Conservation (phyloP, 2,113 vertebrate species). For the Peromyscus californicus region DNA sequence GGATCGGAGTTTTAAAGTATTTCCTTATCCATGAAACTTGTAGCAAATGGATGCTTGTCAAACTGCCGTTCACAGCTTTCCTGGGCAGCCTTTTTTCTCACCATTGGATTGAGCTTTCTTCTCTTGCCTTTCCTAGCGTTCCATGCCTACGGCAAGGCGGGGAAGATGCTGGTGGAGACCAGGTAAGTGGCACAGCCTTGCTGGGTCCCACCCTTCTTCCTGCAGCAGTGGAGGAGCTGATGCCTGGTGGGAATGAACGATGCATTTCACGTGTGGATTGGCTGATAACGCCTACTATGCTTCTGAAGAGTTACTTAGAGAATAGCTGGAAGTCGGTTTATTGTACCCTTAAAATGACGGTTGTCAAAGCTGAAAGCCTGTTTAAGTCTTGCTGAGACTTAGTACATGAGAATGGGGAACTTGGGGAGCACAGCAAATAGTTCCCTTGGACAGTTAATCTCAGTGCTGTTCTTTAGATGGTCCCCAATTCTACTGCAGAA, state of each 20-base stretch:
- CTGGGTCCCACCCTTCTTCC: rapidly evolving
- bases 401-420: background rate
- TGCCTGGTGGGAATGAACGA: rapidly evolving
- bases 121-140: slow-evolving; percentile 88
- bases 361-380: background rate
- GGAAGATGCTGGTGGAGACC: slow-evolving; percentile 96
- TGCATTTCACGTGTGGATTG: rapidly evolving
- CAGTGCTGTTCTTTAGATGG: background rate
- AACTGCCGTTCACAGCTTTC: background rate
- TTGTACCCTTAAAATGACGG: background rate
- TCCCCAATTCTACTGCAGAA: background rate
- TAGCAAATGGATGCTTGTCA: rapidly evolving
- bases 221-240: background rate
- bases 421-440: background rate
- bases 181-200: slow-evolving; percentile 87
- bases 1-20: background rate
- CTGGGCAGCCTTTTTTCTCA: background rate
- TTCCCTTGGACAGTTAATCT: background rate
- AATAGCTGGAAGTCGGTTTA: background rate
- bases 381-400: background rate
- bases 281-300: no score
- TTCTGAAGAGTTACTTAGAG: background rate
- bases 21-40: rapidly evolving
- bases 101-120: background rate
- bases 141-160: slow-evolving; percentile 96